Evolutionary conservation across 2,113 vertebrate species (phyloP), one percentile per base, ranked within the genome.

Genomic region (Crotalus horridus): DNA sequence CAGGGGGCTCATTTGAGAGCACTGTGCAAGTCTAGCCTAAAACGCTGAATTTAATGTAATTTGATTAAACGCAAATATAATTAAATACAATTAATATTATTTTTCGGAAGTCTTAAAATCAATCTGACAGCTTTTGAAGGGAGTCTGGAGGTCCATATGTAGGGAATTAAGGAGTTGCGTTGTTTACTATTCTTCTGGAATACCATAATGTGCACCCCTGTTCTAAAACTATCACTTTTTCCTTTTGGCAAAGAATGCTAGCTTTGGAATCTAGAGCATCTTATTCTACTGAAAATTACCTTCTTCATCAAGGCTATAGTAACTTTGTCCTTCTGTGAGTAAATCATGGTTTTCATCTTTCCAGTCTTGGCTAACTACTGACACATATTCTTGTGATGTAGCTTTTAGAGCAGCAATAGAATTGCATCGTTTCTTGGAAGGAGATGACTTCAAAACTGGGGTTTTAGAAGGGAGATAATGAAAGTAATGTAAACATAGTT

Each of bases 241-340:
- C 20, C 33, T 81, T 81, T 43, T 43, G n/a, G 74, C 17, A 43
- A 81, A 81, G 33, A 81, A 81, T 39, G n/a, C 59, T 85, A 61
- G 55, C n/a, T 92, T 12, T 12, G 1, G 2, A 15, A 85, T 81
- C 17, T 81, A 85, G 26, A 89, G 3, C 13, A 48, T 10, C 51
- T 17, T 87, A 56, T 11, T 93, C 88, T 61, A 85, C 29, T 94
- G 91, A 95, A 64, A 74, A 74, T 88, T 98, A 99, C 99, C 99
- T 98, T 99, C 98, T 95, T 99, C 99, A 91, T 99, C 99, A 93
- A 99, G 98, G 95, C 99, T 99, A 94, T 98, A 98, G 24, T 98
- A 98, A 95, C 99, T 99, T 33, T 98, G 98, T 26, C 98, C 98
- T 94, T 98, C 99, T 1, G 96, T 97, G 92, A 99, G 98, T 93